Conservation (phyloP, 2,797 vertebrate genomes). For the Discoglossus pictus region DNA sequence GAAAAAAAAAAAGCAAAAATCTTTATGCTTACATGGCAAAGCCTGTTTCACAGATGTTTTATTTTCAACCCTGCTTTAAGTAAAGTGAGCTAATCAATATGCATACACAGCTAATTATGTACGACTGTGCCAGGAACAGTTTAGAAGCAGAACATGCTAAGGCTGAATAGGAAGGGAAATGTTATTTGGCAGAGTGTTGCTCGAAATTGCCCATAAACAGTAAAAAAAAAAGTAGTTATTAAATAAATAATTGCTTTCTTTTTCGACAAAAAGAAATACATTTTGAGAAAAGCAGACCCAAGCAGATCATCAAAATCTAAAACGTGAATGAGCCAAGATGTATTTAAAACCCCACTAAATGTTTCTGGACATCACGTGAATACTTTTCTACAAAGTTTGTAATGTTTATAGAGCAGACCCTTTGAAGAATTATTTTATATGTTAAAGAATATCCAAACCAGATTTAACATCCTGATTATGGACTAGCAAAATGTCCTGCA, state of each 20-base stretch:
- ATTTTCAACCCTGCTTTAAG: slow-evolving; percentile 53
- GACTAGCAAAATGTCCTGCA: background rate
- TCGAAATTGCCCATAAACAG: slow-evolving; percentile 52
- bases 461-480: background rate
- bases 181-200: slow-evolving; percentile 48
- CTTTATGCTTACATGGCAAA: slow-evolving; percentile 52
- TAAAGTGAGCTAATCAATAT: slow-evolving; percentile 53
- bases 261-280: slow-evolving; percentile 36
- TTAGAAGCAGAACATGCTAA: slow-evolving; percentile 50
- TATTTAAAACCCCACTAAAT: slow-evolving; percentile 23
- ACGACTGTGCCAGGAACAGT: slow-evolving; percentile 49
- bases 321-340: slow-evolving; percentile 23
- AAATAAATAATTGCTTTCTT: slow-evolving; percentile 53
- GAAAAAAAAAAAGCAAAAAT: slow-evolving; percentile 15
- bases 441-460: background rate
- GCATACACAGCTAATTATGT: slow-evolving; percentile 52
- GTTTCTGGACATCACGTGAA: slow-evolving; percentile 21
- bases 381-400: slow-evolving; percentile 7
- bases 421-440: slow-evolving; percentile 13
- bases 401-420: slow-evolving; percentile 2
- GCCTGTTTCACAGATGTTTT: slow-evolving; percentile 51
- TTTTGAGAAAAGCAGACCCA: slow-evolving; percentile 43
- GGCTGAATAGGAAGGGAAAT: slow-evolving; percentile 51
- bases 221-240: slow-evolving; percentile 47
- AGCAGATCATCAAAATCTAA: slow-evolving; percentile 41